These are phyloP conservation scores for Eunapius fragilis DNA, from an alignment of 37 sponge, comb jelly and placozoan species.

Conservation along the genomic window DNA sequence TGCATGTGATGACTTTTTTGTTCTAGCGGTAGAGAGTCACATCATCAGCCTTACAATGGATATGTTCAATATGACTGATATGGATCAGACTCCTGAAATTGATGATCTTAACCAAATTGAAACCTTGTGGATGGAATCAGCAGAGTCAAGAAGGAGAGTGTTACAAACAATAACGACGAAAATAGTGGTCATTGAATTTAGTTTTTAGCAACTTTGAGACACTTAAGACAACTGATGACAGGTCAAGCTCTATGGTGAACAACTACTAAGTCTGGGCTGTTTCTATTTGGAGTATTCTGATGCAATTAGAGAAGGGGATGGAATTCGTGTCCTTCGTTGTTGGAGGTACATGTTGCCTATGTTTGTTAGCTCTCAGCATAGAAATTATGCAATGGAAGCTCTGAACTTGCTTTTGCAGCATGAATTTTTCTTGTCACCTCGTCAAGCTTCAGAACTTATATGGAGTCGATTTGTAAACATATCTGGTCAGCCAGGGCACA, in stretches of 20 bases:
- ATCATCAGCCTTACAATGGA: not conserved
- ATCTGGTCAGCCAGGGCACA: not conserved
- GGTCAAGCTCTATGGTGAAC: not conserved
- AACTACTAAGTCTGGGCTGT: not conserved
- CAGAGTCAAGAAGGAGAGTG: no score
- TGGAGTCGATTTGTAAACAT: conserved; percentile 5
- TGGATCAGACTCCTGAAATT: no score
- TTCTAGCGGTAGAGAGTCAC: not conserved
- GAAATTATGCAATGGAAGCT: conserved; percentile 15
- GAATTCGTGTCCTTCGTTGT: not conserved
- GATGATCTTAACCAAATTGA: no score
- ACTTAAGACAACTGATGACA: not conserved
- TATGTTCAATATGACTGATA: not conserved
- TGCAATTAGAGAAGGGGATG: conserved; percentile 35
- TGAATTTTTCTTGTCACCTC: not conserved
- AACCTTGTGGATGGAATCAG: no score
- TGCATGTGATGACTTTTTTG: conserved; percentile 20
- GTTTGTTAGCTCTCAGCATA: not conserved
- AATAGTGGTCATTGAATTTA: no score
- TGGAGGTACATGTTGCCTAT: conserved; percentile 21
- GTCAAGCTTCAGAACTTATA: not conserved
- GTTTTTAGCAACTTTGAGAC: no score
- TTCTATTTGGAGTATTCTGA: conserved; percentile 4
- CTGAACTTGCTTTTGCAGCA: not conserved
- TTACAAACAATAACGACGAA: no score